Evolutionary conservation across 2,113 vertebrate genomes (phyloP).

Genomic region (Brienomyrus brachyistius): DNA sequence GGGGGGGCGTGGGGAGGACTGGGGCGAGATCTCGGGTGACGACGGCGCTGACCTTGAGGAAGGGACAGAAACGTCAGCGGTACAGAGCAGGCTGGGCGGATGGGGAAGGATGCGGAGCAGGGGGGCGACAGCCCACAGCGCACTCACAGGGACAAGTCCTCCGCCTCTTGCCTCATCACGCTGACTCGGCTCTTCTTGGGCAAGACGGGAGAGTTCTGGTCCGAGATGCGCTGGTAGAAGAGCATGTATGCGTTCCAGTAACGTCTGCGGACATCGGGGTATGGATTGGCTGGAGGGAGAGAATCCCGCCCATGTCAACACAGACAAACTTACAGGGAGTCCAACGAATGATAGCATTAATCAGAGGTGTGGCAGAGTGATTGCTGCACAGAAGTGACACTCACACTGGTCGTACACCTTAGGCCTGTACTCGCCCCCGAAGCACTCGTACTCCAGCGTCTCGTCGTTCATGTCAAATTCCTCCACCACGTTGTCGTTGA

Average conservation of each 20-base stretch:
- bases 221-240: slow-evolving; percentile 93
- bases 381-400: slow-evolving; percentile 28
- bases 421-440: slow-evolving; percentile 94
- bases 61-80: slow-evolving; percentile 27
- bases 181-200: slow-evolving; percentile 97
- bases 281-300: slow-evolving; percentile 75
- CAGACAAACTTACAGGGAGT: neutral
- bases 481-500: slow-evolving; percentile 94
- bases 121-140: neutral
- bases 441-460: slow-evolving; percentile 93
- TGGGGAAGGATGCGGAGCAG: neutral
- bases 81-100: neutral
- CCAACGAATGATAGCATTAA: neutral
- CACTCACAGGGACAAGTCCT: slow-evolving; percentile 89
- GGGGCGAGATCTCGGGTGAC: slow-evolving; percentile 92
- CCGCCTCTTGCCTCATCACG: slow-evolving; percentile 90
- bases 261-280: slow-evolving; percentile 86
- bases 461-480: slow-evolving; percentile 96
- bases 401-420: slow-evolving; percentile 98
- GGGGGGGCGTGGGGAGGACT: slow-evolving; percentile 90
- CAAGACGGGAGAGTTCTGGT: slow-evolving; percentile 89
- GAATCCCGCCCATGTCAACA: neutral
- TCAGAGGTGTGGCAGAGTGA: neutral
- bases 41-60: slow-evolving; percentile 83
- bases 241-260: slow-evolving; percentile 99